Evolutionary conservation across 2,797 vertebrate species (phyloP).

Genomic region (Platalea minor): DNA sequence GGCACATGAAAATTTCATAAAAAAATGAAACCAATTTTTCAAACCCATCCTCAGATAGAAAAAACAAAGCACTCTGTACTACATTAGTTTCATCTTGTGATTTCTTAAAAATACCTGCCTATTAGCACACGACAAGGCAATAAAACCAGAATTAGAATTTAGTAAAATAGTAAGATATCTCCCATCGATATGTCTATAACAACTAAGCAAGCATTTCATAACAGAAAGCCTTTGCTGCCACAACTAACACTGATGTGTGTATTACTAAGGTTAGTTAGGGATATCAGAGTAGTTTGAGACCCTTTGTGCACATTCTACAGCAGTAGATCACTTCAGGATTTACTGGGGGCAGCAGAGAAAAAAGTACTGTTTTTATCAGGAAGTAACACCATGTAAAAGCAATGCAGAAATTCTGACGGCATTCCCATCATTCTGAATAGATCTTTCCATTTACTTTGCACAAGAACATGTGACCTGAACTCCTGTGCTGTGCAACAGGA

Average conservation of each 20-base stretch:
- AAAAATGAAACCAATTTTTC: neutral
- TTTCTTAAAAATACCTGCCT: neutral
- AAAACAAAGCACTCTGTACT: neutral
- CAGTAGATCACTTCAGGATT: neutral
- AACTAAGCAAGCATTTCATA: neutral
- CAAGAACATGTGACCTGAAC: neutral
- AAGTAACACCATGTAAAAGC: neutral
- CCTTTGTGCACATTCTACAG: neutral
- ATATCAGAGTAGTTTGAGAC: neutral
- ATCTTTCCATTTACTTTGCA: neutral
- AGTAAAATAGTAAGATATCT: neutral
- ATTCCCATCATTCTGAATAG: rapidly evolving
- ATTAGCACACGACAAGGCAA: neutral
- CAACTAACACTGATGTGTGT: neutral
- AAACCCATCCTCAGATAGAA: neutral
- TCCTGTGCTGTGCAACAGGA: neutral
- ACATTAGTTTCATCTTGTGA: neutral
- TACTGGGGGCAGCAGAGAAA: neutral
- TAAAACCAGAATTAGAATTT: neutral
- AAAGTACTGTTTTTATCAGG: neutral
- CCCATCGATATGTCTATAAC: neutral
- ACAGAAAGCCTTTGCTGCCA: neutral
- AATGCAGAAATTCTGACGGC: neutral
- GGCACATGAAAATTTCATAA: neutral
- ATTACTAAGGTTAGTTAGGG: neutral